phyloP scores from a whole-genome alignment of 2,113 vertebrate species.

The Scortum barcoo region DNA sequence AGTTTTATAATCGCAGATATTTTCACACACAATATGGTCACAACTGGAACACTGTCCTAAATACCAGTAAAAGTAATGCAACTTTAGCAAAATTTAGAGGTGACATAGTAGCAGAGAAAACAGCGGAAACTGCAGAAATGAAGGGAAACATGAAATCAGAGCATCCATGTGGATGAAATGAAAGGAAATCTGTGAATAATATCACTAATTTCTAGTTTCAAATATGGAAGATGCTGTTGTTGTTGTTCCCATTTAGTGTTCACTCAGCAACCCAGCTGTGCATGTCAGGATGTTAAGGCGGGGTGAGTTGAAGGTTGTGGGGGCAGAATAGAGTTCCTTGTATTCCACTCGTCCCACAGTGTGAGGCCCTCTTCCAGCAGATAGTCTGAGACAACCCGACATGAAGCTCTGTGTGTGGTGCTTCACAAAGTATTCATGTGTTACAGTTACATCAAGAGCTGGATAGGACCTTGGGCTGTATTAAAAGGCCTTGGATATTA shows the following conservation, averaged over 20 bases:
- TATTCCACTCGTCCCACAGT: conserved; percentile 18
- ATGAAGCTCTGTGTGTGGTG: not conserved
- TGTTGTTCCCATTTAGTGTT: not conserved
- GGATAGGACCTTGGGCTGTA: not conserved
- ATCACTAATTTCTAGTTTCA: not conserved
- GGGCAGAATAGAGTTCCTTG: conserved; percentile 43
- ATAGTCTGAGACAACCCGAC: not conserved
- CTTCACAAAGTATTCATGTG: not conserved
- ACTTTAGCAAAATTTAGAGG: not conserved
- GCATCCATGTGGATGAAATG: no score
- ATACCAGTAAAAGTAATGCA: not conserved
- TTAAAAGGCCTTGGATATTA: not conserved
- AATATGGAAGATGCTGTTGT: not conserved
- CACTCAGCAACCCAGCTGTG: conserved; percentile 21
- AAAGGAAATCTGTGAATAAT: no score
- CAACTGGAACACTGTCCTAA: not conserved
- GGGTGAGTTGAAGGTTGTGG: not conserved
- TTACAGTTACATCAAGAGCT: not conserved
- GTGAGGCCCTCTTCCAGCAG: not conserved
- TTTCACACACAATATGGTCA: not conserved
- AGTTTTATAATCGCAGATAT: conserved; percentile 1
- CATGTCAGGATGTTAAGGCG: conserved; percentile 23
- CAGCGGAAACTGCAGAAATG: not conserved
- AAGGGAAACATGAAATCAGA: not conserved
- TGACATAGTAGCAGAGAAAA: not conserved